Evolutionary conservation across 1,140 invertebrate species (phyloP).

Genomic region (Rhyacophila brunnea): DNA sequence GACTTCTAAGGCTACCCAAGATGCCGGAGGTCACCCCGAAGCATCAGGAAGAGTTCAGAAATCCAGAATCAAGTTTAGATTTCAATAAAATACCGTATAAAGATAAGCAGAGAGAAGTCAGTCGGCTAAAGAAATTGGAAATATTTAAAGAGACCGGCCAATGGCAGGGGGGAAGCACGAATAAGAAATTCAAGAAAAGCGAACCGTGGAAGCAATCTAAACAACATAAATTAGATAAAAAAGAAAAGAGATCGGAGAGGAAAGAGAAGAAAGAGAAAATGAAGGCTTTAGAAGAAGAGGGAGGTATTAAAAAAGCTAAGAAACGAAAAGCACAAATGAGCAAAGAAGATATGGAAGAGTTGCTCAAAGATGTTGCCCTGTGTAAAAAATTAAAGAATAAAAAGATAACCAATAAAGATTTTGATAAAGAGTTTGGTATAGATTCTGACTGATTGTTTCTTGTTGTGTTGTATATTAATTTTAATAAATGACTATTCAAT

Average conservation of each 20-base stretch:
- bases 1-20: constrained; percentile 83
- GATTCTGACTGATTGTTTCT: constrained; percentile 33
- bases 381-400: constrained; percentile 88
- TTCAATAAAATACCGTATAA: constrained; percentile 77
- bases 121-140: constrained; percentile 70
- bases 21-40: constrained; percentile 91
- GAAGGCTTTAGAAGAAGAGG: constrained; percentile 48
- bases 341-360: constrained; percentile 79
- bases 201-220: constrained; percentile 81
- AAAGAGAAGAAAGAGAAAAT: constrained; percentile 50
- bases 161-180: constrained; percentile 71
- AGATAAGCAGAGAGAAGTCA: constrained; percentile 76
- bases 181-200: constrained; percentile 61
- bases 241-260: constrained; percentile 57
- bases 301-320: constrained; percentile 44
- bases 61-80: constrained; percentile 63
- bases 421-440: constrained; percentile 58
- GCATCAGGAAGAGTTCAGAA: constrained; percentile 64
- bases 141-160: constrained; percentile 70
- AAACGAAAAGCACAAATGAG: constrained; percentile 58
- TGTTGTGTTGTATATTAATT: neutral
- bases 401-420: constrained; percentile 68
- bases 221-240: constrained; percentile 69
- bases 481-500: neutral
- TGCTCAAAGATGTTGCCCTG: constrained; percentile 78